A percentile compares a stretch with the other conserved stretches of the same genome.
phyloP scores from a whole-genome alignment of 2,888 invertebrate species.

The Rhagonycha lutea region DNA sequence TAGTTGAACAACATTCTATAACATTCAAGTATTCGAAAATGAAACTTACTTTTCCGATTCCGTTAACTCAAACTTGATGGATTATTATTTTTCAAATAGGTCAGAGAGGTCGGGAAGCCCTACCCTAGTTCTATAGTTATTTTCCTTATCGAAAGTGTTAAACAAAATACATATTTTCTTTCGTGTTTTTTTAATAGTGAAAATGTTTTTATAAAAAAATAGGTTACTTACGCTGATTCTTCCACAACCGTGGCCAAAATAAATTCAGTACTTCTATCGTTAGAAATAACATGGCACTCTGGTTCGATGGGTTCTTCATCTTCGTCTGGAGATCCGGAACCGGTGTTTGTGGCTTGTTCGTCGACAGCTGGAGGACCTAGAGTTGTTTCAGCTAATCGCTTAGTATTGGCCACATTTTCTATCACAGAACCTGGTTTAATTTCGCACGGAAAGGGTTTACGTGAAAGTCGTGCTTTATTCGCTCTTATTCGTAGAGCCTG shows the following conservation, averaged over 20 bases:
- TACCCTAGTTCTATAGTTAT: too few relatives aligned
- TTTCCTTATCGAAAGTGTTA: too few relatives aligned
- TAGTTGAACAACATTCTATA: not conserved
- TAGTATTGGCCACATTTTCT: slow-evolving; percentile 85
- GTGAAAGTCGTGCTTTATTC: slow-evolving; percentile 78
- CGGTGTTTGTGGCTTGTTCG: slow-evolving; percentile 86
- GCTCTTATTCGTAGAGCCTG: slow-evolving; percentile 86
- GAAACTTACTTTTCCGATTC: not conserved
- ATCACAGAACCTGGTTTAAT: slow-evolving; percentile 80
- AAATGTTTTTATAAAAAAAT: too few relatives aligned
- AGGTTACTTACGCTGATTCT: slow-evolving; percentile 75
- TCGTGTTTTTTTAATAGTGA: too few relatives aligned
- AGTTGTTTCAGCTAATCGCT: slow-evolving; percentile 80
- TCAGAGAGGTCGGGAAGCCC: not conserved
- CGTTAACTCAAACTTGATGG: not conserved
- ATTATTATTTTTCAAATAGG: not conserved
- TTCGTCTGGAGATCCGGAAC: slow-evolving; percentile 87
- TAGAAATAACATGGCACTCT: slow-evolving; percentile 84
- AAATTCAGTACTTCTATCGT: slow-evolving; percentile 89
- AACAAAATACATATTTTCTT: too few relatives aligned
- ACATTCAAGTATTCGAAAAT: not conserved
- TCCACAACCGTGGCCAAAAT: slow-evolving; percentile 88
- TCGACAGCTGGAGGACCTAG: slow-evolving; percentile 69
- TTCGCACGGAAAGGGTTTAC: slow-evolving; percentile 77
- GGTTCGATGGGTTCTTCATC: slow-evolving; percentile 67